A percentile compares a stretch with the other conserved stretches of the same genome.
These are phyloP conservation scores for Martes flavigula DNA, from an alignment of 2,797 vertebrate species.

Conservation along the genomic window DNA sequence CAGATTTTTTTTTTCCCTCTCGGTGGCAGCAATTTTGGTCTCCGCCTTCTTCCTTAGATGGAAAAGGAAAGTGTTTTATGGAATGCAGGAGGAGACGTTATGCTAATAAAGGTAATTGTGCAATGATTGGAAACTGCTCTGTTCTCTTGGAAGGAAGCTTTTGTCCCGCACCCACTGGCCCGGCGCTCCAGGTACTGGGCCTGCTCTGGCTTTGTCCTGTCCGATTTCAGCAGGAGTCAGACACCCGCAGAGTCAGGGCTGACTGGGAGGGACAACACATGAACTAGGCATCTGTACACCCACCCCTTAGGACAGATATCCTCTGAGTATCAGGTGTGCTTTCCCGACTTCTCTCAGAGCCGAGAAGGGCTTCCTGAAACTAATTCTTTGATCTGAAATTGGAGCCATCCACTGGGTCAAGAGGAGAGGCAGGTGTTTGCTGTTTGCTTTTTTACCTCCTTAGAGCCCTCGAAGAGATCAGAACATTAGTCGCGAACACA, in stretches of 20 bases:
- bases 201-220: background rate
- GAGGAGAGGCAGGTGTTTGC: background rate
- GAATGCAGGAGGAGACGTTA: background rate
- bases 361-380: background rate
- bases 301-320: background rate
- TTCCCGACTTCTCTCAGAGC: background rate
- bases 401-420: background rate
- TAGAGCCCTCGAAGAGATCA: background rate
- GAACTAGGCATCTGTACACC: background rate
- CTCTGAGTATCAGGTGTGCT: background rate
- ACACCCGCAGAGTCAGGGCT: background rate
- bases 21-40: background rate
- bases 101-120: constrained; percentile 21
- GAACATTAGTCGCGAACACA: background rate
- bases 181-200: background rate
- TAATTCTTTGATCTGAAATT: background rate
- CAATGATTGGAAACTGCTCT: background rate
- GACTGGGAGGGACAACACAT: background rate
- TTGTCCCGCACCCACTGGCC: fast-evolving
- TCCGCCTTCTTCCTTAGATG: background rate
- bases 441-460: background rate
- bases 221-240: background rate
- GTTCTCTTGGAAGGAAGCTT: background rate
- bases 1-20: background rate
- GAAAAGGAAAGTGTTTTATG: background rate